These are phyloP conservation scores for Pagetopsis macropterus DNA, from an alignment of 2,797 vertebrate genomes.

Conservation along the genomic window DNA sequence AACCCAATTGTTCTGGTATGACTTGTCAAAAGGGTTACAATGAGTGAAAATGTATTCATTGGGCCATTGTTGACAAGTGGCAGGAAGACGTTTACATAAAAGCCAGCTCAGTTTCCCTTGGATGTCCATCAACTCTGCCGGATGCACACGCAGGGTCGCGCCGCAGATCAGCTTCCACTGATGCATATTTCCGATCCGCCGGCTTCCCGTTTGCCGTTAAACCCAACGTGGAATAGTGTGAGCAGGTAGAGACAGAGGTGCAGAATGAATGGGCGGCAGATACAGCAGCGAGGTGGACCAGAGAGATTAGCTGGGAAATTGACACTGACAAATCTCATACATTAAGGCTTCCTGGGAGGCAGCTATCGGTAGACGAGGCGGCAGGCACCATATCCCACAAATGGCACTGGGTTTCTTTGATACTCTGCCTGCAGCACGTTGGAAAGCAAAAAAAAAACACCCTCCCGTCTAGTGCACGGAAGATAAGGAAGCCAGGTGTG, in stretches of 20 bases:
- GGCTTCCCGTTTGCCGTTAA: slow-evolving; percentile 33
- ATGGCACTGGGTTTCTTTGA: slow-evolving; percentile 61
- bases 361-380: slow-evolving; percentile 65
- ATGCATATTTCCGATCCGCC: slow-evolving; percentile 28
- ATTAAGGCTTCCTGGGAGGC: slow-evolving; percentile 85
- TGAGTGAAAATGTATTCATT: slow-evolving; percentile 4
- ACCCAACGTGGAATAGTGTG: slow-evolving; percentile 23
- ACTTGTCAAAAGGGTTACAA: background rate
- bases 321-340: slow-evolving; percentile 88
- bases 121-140: slow-evolving; percentile 28
- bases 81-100: background rate
- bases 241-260: slow-evolving; percentile 60
- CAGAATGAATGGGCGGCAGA: slow-evolving; percentile 75
- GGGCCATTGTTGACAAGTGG: background rate
- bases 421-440: slow-evolving; percentile 48
- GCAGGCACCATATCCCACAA: slow-evolving; percentile 63
- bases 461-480: slow-evolving; percentile 18
- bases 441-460: slow-evolving; percentile 37
- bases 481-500: slow-evolving; percentile 78
- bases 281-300: slow-evolving; percentile 76
- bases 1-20: background rate
- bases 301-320: slow-evolving; percentile 85
- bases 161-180: slow-evolving; percentile 16
- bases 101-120: slow-evolving; percentile 16
- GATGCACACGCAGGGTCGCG: slow-evolving; percentile 29